Evolutionary conservation across 1,140 invertebrate species (phyloP).

Genomic region (Epicauta chinensis): DNA sequence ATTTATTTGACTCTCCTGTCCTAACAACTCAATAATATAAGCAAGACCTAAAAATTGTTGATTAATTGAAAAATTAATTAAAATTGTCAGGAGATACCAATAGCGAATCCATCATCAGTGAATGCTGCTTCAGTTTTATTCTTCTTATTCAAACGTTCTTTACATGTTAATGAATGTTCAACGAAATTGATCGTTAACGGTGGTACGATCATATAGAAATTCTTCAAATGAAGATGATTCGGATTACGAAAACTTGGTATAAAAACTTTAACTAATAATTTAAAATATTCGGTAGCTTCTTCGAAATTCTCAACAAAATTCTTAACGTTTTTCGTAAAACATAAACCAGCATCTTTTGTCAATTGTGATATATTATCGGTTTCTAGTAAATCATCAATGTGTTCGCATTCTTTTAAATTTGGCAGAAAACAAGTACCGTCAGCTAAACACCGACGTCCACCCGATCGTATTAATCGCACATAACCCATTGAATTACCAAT

Average conservation of each 20-base stretch:
- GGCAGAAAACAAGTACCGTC: slow-evolving; percentile 88
- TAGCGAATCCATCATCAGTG: slow-evolving; percentile 97
- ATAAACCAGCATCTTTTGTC: slow-evolving; percentile 59
- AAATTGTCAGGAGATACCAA: slow-evolving; percentile 78
- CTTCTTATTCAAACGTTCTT: slow-evolving; percentile 87
- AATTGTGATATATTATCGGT: slow-evolving; percentile 54
- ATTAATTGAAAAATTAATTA: slow-evolving; percentile 1
- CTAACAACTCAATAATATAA: slow-evolving; percentile 63
- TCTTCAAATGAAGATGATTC: slow-evolving; percentile 85
- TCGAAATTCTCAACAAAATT: slow-evolving; percentile 82
- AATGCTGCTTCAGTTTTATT: slow-evolving; percentile 82
- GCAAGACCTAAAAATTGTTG: slow-evolving; percentile 45
- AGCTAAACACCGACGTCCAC: slow-evolving; percentile 86
- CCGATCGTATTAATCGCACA: slow-evolving; percentile 89
- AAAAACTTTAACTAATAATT: slow-evolving; percentile 90
- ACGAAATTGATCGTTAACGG: slow-evolving; percentile 92
- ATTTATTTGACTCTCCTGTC: slow-evolving; percentile 78
- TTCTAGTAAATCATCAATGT: slow-evolving; percentile 53
- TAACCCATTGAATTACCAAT: slow-evolving; percentile 97
- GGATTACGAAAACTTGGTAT: slow-evolving; percentile 77
- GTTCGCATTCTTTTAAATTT: slow-evolving; percentile 64
- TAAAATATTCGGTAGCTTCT: slow-evolving; percentile 93
- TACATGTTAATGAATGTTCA: slow-evolving; percentile 85
- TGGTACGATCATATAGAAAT: slow-evolving; percentile 92
- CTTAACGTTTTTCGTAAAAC: slow-evolving; percentile 69